phyloP scores from a whole-genome alignment of 2,113 vertebrate genomes.

The Pangasianodon hypophthalmus region DNA sequence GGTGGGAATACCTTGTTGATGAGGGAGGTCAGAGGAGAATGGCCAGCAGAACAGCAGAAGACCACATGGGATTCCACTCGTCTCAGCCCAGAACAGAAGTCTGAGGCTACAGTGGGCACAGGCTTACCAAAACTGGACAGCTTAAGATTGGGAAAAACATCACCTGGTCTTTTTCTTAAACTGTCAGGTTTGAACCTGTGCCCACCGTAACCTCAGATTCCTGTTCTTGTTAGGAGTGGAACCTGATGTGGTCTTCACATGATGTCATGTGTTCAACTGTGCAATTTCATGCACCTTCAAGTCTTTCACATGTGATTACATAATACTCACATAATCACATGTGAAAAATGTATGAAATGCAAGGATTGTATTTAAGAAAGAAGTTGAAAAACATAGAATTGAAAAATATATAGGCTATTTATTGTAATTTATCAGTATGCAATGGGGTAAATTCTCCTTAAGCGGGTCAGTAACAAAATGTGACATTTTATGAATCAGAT shows the following conservation, averaged over 20 bases:
- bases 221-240: background rate
- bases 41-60: background rate
- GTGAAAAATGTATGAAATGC: background rate
- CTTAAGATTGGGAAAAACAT: background rate
- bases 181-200: background rate
- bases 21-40: background rate
- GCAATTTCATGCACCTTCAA: background rate
- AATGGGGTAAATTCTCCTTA: background rate
- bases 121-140: background rate
- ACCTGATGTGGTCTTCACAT: background rate
- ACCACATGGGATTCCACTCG: background rate
- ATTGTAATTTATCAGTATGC: background rate
- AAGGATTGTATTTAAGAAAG: background rate
- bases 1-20: background rate
- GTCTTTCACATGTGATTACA: background rate
- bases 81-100: background rate
- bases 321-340: background rate
- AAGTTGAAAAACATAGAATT: background rate
- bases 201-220: too few species aligned
- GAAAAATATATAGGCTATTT: background rate
- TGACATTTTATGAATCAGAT: constrained; percentile 28
- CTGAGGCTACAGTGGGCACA: background rate
- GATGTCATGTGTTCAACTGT: background rate
- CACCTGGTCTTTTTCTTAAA: background rate
- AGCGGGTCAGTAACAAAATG: background rate